Evolutionary conservation across 2,113 vertebrate species (phyloP), one percentile per base, ranked within the genome.

Genomic region (Clarias gariepinus): DNA sequence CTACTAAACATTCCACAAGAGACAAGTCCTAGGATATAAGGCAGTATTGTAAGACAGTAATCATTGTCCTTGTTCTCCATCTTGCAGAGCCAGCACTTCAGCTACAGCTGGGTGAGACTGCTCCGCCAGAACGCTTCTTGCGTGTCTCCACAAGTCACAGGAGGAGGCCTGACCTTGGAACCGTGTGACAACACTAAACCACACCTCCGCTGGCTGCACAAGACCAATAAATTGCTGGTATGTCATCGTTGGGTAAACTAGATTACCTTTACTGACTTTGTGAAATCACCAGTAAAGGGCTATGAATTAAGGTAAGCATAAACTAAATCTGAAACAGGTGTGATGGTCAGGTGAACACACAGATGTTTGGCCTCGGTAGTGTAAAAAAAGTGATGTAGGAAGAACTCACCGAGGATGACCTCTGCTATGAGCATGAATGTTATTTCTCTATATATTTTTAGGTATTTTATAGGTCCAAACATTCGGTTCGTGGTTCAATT

Each of bases 61-160:
- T 7, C 11, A 5, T 18, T 15, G 3, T 79, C 18, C 74, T 81
- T 57, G n/a, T 87, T 30, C 79, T 74, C 8, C 88, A 1, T 58
- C n/a, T 82, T 18, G 73, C 93, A 99, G 98, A 91, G 90, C 91
- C 98, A 98, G 80, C 90, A 94, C 76, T 99, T 99, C 93, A 99
- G 96, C 94, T 97, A 97, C 89, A 98, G 97, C n/a, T 99, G 98
- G 98, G 91, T 98, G 93, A 93, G 93, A 90, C 92, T 95, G 64
- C 82, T 99, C 88, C 95, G 90, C 78, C 97, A 98, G 2, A 92
- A 92, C 25, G 91, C 94, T 68, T 84, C 93, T 61, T 99, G 98
- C 83, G 0, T 99, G 0, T 89, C 91, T 1, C 90, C 93, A 0
- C 11, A 85, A 0, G 87, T 88, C 33, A 11, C 86, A 0, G 41